These are phyloP conservation scores for Minunthozetes semirufus DNA, from an alignment of 2,888 invertebrate species.

Conservation along the genomic window DNA sequence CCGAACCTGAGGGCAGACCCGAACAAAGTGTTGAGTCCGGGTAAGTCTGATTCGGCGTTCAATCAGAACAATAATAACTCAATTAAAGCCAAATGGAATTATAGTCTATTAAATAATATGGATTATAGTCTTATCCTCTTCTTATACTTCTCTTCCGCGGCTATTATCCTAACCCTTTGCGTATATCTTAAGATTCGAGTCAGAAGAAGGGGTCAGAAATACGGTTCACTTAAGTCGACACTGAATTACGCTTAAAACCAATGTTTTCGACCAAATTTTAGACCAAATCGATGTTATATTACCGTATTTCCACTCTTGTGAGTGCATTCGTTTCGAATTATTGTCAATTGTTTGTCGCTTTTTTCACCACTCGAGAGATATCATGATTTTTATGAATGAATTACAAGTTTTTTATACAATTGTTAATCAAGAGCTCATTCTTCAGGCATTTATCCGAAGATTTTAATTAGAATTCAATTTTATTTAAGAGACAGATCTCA, in stretches of 20 bases:
- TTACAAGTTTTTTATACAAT: too few species aligned
- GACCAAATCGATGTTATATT: background rate
- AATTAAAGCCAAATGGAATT: constrained; percentile 37
- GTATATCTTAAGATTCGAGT: constrained; percentile 66
- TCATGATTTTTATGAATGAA: too few species aligned
- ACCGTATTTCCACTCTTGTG: too few species aligned
- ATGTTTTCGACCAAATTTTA: background rate
- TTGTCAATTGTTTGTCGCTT: too few species aligned
- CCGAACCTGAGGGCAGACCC: background rate
- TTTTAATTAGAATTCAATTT: too few species aligned
- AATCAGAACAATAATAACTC: constrained; percentile 21
- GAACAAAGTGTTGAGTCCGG: background rate
- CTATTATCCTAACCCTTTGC: constrained; percentile 66
- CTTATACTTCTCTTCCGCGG: constrained; percentile 65
- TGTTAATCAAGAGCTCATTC: too few species aligned
- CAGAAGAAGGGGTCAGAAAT: constrained; percentile 44
- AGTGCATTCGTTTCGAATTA: too few species aligned
- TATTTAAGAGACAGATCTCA: too few species aligned
- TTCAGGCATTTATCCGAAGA: too few species aligned
- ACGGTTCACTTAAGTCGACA: constrained; percentile 8
- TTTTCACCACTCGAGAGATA: too few species aligned
- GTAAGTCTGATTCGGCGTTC: background rate
- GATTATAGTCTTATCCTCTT: constrained; percentile 70
- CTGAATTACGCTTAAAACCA: constrained; percentile 15
- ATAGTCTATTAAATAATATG: constrained; percentile 55